These are phyloP conservation scores for Drosophila subobscura DNA, from an alignment of 1,140 invertebrate species.

Conservation along the genomic window DNA sequence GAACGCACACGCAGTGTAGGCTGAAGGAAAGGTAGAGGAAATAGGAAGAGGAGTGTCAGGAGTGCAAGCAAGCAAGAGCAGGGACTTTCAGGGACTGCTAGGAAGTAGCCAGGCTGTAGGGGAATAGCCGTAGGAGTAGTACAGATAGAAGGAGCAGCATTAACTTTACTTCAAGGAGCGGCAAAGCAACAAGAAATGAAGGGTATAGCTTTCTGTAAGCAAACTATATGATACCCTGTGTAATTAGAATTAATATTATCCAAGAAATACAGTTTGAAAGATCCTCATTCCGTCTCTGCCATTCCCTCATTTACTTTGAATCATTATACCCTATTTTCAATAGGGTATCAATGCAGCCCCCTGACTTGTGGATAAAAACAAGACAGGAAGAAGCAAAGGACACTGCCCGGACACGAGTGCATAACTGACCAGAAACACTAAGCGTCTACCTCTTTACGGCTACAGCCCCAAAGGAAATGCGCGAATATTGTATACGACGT, in stretches of 20 bases:
- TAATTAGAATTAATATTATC: no score
- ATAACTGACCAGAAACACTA: slow-evolving; percentile 55
- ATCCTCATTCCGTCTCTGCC: no score
- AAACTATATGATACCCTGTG: no score
- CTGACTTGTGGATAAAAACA: slow-evolving; percentile 33
- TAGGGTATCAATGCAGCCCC: no score
- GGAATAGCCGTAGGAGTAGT: no score
- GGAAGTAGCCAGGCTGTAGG: no score
- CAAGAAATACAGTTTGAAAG: no score
- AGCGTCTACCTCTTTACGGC: slow-evolving; percentile 23
- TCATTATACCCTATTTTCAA: no score
- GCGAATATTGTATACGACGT: slow-evolving; percentile 42
- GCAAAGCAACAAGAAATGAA: background rate
- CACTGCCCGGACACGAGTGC: slow-evolving; percentile 10
- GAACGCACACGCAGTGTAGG: slow-evolving; percentile 58
- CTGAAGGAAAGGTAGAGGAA: background rate
- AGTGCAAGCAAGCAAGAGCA: background rate
- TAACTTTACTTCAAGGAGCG: no score
- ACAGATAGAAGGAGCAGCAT: no score
- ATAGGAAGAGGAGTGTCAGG: background rate
- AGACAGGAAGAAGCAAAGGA: slow-evolving; percentile 33
- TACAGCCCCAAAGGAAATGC: slow-evolving; percentile 1
- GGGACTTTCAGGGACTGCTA: no score
- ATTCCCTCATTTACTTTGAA: background rate
- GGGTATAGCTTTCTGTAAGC: no score